Evolutionary conservation across 1,140 invertebrate genomes (phyloP).

Genomic region (Diachasma alloeum): DNA sequence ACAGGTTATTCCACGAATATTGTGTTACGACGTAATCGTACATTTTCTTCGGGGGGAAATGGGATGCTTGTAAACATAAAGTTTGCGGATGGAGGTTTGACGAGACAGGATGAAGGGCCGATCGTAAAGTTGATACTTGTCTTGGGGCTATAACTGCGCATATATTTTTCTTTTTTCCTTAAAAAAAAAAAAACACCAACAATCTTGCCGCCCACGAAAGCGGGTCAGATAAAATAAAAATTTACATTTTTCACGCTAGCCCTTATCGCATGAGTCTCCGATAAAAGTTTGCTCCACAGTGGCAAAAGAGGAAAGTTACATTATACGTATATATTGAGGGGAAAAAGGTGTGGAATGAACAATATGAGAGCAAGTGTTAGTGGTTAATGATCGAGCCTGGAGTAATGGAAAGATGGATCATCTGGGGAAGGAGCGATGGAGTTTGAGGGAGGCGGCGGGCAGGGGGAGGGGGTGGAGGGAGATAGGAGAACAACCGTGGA

Average conservation of each 20-base stretch:
- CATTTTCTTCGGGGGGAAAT: neutral
- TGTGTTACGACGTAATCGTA: conserved; percentile 7
- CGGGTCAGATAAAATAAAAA: conserved; percentile 22
- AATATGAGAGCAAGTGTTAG: neutral
- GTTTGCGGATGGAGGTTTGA: conserved; percentile 7
- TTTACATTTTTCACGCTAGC: conserved; percentile 14
- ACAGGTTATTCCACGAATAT: neutral
- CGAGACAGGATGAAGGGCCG: conserved; percentile 8
- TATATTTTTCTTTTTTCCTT: neutral
- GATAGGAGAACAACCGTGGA: neutral
- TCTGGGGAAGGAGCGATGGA: neutral
- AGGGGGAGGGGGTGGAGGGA: conserved; percentile 11
- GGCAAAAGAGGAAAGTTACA: neutral
- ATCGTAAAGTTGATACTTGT: conserved; percentile 1
- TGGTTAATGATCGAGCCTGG: neutral
- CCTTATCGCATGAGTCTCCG: neutral
- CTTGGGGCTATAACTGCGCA: neutral
- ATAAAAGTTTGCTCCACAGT: neutral
- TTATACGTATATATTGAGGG: neutral
- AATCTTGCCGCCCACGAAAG: conserved; percentile 15
- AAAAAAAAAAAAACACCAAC: neutral
- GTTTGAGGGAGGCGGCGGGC: neutral
- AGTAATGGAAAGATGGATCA: conserved; percentile 8
- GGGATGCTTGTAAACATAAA: conserved; percentile 9
- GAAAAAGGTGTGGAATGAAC: neutral